A percentile compares a stretch with the other conserved stretches of the same genome.
Evolutionary conservation across 2,888 invertebrate species (phyloP).

Genomic region (Scaptomyza polygonia): DNA sequence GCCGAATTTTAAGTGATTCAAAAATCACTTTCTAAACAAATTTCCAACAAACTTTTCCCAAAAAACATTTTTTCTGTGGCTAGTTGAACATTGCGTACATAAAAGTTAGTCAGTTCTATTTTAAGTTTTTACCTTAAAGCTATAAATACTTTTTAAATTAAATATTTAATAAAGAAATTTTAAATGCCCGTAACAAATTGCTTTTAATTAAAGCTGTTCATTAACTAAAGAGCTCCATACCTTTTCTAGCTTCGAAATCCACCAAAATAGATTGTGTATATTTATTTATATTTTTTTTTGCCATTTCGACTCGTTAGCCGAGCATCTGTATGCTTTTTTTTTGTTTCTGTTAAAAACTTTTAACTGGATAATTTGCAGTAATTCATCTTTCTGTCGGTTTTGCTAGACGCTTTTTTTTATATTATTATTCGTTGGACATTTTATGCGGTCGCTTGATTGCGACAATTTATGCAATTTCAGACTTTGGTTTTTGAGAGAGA

Average conservation of each 20-base stretch:
- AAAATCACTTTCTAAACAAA: conserved; percentile 21
- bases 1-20: conserved; percentile 11
- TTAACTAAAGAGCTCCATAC: too few species aligned
- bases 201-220: neutral
- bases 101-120: too few species aligned
- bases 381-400: conserved; percentile 75
- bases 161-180: neutral
- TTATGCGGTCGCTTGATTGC: conserved; percentile 70
- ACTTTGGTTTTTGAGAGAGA: conserved; percentile 51
- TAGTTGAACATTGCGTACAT: neutral
- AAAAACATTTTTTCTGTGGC: neutral
- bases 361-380: conserved; percentile 80
- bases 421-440: conserved; percentile 12
- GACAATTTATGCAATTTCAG: conserved; percentile 73
- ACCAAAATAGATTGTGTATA: conserved; percentile 32
- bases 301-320: conserved; percentile 42
- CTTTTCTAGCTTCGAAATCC: conserved; percentile 22
- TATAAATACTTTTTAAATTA: neutral
- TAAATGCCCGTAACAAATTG: too few species aligned
- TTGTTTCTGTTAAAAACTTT: conserved; percentile 48
- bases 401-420: conserved; percentile 13
- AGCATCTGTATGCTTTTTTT: conserved; percentile 15
- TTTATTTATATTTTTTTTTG: conserved; percentile 3
- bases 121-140: too few species aligned
- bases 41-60: conserved; percentile 8